These are phyloP conservation scores for Bibio marci DNA, from an alignment of 2,888 invertebrate species.

Conservation along the genomic window DNA sequence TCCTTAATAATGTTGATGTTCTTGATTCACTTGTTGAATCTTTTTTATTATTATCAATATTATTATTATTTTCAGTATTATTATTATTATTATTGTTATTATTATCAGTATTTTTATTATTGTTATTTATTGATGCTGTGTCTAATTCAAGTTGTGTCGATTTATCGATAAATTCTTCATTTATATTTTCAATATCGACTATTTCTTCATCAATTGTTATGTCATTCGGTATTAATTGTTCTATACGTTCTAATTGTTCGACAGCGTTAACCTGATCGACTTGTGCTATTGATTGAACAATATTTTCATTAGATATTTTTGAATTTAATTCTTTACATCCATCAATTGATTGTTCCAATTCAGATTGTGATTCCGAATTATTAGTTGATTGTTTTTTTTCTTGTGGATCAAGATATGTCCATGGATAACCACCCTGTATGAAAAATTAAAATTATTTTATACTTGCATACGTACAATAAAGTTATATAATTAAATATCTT, in stretches of 20 bases:
- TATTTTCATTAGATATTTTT: neutral
- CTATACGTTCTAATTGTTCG: too few species aligned
- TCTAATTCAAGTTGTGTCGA: conserved; percentile 9
- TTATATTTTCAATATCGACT: too few species aligned
- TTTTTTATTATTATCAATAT: neutral
- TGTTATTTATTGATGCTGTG: conserved; percentile 14
- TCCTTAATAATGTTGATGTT: conserved; percentile 31
- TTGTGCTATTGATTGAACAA: neutral
- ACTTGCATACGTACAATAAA: neutral
- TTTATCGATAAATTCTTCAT: too few species aligned
- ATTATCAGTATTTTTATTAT: neutral
- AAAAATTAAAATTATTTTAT: neutral
- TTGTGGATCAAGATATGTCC: conserved; percentile 45
- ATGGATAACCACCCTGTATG: conserved; percentile 53
- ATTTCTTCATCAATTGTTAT: too few species aligned
- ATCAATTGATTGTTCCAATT: neutral
- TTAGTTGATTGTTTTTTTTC: conserved; percentile 13
- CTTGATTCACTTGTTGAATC: neutral
- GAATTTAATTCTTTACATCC: neutral
- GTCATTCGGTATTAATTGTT: too few species aligned
- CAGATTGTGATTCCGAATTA: neutral
- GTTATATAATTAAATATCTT: too few species aligned
- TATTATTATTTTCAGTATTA: neutral
- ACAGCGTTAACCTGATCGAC: too few species aligned
- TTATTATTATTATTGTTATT: conserved; percentile 1